These are phyloP conservation scores for Phalacrocorax aristotelis DNA, from an alignment of 2,113 vertebrate species.

Conservation along the genomic window DNA sequence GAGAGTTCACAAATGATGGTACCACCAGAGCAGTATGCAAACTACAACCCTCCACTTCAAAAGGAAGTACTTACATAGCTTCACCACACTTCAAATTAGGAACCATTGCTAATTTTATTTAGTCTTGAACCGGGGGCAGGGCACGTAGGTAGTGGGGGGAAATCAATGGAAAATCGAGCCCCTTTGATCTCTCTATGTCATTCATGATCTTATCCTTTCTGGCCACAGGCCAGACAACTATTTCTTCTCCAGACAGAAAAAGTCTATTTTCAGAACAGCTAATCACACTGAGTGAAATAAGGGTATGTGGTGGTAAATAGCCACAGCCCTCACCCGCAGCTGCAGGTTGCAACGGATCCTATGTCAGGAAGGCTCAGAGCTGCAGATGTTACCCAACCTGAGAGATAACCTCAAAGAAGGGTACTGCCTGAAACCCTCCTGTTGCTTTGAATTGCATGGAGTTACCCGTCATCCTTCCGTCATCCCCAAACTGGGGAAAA, in stretches of 20 bases:
- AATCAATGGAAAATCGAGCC: neutral
- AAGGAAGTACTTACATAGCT: neutral
- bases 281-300: neutral
- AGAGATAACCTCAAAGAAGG: neutral
- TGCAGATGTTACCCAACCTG: neutral
- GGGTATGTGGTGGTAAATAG: neutral
- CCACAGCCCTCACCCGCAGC: neutral
- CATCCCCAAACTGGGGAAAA: neutral
- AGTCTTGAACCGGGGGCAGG: neutral
- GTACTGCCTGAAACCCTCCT: neutral
- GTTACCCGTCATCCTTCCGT: neutral
- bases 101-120: neutral
- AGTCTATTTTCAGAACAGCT: neutral
- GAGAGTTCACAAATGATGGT: neutral
- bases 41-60: neutral
- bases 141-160: no score
- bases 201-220: neutral
- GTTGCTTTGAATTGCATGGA: neutral
- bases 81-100: neutral
- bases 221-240: neutral
- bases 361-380: neutral
- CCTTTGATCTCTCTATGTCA: neutral
- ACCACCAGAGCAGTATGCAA: neutral
- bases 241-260: neutral
- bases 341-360: neutral